Evolutionary conservation across 2,797 vertebrate genomes (phyloP).

Genomic region (Rhabdomys pumilio): DNA sequence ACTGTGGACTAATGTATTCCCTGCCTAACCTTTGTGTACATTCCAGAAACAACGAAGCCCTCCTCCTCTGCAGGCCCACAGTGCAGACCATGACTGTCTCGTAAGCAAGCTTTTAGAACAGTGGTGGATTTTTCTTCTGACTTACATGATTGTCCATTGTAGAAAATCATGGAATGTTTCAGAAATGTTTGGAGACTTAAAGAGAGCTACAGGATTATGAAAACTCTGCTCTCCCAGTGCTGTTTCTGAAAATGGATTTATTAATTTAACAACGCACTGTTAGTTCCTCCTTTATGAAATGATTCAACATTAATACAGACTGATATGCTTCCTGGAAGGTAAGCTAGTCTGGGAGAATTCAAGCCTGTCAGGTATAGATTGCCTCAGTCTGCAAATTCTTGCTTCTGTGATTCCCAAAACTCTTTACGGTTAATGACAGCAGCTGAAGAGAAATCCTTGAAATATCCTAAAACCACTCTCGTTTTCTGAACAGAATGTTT

Average conservation of each 20-base stretch:
- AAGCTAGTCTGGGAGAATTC: background rate
- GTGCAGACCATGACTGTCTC: background rate
- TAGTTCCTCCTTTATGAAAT: background rate
- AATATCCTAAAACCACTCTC: conserved; percentile 53
- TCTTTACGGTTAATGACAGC: conserved; percentile 60
- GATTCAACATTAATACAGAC: conserved; percentile 41
- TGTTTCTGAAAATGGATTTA: conserved; percentile 28
- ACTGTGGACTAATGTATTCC: background rate
- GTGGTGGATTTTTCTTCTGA: background rate
- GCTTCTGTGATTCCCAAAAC: conserved; percentile 35
- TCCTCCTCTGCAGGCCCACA: background rate
- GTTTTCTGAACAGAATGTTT: conserved; percentile 60
- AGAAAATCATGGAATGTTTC: conserved; percentile 15
- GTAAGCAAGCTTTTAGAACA: background rate
- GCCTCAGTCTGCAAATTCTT: conserved; percentile 42
- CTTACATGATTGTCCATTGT: background rate
- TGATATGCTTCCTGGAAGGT: background rate
- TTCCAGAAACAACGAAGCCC: background rate
- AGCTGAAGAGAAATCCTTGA: conserved; percentile 60
- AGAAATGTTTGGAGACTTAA: background rate
- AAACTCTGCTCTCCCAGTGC: background rate
- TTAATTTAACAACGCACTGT: conserved; percentile 57
- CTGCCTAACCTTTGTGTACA: background rate
- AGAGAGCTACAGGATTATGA: background rate
- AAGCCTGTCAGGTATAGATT: conserved; percentile 30